Base-by-base conservation (phyloP, 1,140 invertebrate species). In the Brachionus paranguensis region DNA sequence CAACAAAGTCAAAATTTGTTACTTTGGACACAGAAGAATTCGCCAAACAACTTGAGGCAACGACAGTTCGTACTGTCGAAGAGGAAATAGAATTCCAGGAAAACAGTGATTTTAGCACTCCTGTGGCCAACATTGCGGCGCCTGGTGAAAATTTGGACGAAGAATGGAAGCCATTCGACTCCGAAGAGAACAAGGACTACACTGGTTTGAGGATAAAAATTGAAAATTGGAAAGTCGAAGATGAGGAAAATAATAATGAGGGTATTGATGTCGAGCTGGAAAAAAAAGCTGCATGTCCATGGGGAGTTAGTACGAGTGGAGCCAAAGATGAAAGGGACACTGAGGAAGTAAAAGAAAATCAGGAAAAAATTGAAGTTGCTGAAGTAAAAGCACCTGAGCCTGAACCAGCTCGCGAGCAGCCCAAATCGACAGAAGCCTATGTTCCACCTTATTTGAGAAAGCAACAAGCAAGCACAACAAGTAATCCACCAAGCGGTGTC, bases 121-220 rank as follows among this genome's bases (percentile, higher is more conserved):
- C 33, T 2, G n/a, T 27, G 37, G 7, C 53, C 37, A 81, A 17
- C 7, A 10, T 14, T 17, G 12, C 78, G 12, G 50, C 0, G 27
- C 24, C 53, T 14, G 64, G 78, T 37, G 78, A 81, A 24, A 81
- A 81, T 47, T 68, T 81, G 37, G 78, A 81, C 24, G 78, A 81
- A 81, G 78, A 81, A 17, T 81, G 78, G 78, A 81, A 81, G 60
- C 78, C 78, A 45, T 81, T 81, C 12, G 78, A 81, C 37, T 81
- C 78, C 14, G 78, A 81, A 43, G 78, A 81, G 10, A 81, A 81
- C 43, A 81, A 81, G 45, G 78, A 81, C 17, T 81, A 81, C 14
- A 64, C 50, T 8, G 78, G 78, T n/a, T 55, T 81, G 20, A 24
- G 78, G 12, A 81, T 81, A 64, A 81, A 81, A 43, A 60, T 81